Evolutionary conservation across 2,888 invertebrate species (phyloP).

Genomic region (Ophion obscuratus): DNA sequence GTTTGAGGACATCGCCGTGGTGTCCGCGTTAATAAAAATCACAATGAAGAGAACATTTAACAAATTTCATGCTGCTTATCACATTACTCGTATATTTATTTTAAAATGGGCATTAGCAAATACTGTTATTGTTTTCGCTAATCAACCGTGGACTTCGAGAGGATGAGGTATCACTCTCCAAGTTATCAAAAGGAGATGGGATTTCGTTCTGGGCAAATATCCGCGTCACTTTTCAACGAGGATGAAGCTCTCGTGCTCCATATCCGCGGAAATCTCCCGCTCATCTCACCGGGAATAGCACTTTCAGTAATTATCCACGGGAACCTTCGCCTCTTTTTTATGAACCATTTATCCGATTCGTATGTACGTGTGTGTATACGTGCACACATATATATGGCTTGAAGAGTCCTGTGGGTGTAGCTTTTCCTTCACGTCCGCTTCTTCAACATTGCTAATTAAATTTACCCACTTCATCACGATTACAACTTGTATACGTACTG

Average conservation of each 20-base stretch:
- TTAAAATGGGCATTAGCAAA: no score
- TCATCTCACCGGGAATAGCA: conserved; percentile 48
- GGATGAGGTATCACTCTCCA: no score
- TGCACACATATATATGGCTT: neutral
- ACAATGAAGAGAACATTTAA: no score
- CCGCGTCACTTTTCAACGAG: conserved; percentile 17
- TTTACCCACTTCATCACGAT: conserved; percentile 42
- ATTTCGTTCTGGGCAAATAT: neutral
- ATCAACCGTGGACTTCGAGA: no score
- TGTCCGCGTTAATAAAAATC: no score
- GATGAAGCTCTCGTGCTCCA: conserved; percentile 18
- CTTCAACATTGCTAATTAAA: conserved; percentile 52
- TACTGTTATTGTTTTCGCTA: no score
- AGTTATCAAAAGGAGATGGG: no score
- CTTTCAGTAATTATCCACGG: conserved; percentile 61
- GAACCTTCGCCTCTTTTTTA: conserved; percentile 26
- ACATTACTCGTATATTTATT: no score
- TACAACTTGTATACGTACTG: conserved; percentile 20
- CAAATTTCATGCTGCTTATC: no score
- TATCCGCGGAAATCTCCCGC: conserved; percentile 33
- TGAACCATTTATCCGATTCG: neutral
- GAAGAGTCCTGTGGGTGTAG: neutral
- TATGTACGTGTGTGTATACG: neutral
- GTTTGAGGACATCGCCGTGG: no score
- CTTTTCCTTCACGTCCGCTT: conserved; percentile 19